Conservation (phyloP, 2,797 vertebrate genomes). For the Gadopsis marmoratus region DNA sequence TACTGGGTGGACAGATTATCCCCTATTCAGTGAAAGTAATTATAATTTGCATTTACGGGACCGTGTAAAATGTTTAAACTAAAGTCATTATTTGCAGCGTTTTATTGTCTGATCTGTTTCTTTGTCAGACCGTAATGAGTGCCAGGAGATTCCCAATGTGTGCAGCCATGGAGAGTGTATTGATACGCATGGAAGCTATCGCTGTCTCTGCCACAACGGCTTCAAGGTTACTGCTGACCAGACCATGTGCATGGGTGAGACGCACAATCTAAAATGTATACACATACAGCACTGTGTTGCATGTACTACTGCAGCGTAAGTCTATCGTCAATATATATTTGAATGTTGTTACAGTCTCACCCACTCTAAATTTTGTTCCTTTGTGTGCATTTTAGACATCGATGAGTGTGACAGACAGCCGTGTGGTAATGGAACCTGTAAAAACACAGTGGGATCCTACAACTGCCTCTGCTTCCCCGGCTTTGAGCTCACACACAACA, state of each 20-base stretch:
- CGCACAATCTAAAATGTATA: too few relatives aligned
- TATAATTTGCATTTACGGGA: not conserved
- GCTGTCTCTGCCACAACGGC: slow-evolving; percentile 93
- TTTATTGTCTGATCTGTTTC: too few relatives aligned
- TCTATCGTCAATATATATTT: not conserved
- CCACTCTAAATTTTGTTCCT: not conserved
- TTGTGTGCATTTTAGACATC: slow-evolving; percentile 83
- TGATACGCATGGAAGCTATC: slow-evolving; percentile 92
- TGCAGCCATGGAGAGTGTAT: slow-evolving; percentile 95
- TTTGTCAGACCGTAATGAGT: slow-evolving; percentile 91
- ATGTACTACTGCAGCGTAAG: not conserved
- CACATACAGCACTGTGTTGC: not conserved
- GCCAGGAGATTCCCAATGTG: slow-evolving; percentile 92
- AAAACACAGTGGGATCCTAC: slow-evolving; percentile 95
- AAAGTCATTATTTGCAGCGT: too few relatives aligned
- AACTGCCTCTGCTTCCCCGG: slow-evolving; percentile 95
- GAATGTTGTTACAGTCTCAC: not conserved
- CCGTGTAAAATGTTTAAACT: not conserved
- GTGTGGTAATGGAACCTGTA: slow-evolving; percentile 94
- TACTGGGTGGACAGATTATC: not conserved
- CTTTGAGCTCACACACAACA: slow-evolving; percentile 92
- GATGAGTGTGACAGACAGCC: slow-evolving; percentile 94
- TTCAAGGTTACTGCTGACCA: slow-evolving; percentile 92
- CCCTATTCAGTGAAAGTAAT: not conserved
- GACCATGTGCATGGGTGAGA: slow-evolving; percentile 95